Evolutionary conservation across 1,140 invertebrate genomes (phyloP).

Genomic region (Drosophila truncata): DNA sequence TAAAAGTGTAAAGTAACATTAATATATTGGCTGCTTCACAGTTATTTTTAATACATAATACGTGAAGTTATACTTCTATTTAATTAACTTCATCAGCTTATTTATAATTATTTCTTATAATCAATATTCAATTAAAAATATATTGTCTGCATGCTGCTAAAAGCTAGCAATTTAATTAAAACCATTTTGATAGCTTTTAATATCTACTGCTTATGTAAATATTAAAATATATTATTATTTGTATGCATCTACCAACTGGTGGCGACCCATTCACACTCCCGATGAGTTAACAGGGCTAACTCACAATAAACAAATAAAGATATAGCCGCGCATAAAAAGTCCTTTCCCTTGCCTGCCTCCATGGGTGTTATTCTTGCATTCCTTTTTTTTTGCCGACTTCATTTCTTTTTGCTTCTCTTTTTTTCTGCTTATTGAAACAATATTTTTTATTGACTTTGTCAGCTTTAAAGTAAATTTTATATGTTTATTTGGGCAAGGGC

Average conservation of each 20-base stretch:
- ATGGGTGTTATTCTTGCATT: constrained; percentile 47
- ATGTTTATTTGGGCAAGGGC: constrained; percentile 78
- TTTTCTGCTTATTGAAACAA: constrained; percentile 82
- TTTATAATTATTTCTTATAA: neutral
- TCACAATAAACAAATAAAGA: constrained; percentile 23
- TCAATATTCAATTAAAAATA: neutral
- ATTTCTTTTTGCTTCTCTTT: constrained; percentile 41
- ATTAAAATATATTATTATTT: constrained; percentile 7
- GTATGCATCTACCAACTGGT: neutral
- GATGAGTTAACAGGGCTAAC: constrained; percentile 10
- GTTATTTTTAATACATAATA: neutral
- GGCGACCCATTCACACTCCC: constrained; percentile 10
- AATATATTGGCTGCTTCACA: fast-evolving
- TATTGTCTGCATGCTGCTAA: too few species aligned
- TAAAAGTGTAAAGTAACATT: neutral
- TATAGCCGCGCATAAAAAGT: constrained; percentile 24
- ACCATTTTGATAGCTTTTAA: neutral
- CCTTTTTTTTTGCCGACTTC: constrained; percentile 55
- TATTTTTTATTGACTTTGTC: constrained; percentile 84
- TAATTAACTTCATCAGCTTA: neutral
- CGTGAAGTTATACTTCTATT: neutral
- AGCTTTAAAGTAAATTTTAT: constrained; percentile 83
- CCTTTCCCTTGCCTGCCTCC: constrained; percentile 38
- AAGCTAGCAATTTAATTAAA: neutral
- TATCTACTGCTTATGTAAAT: neutral